Evolutionary conservation across 1,140 invertebrate genomes (phyloP), one percentile per base, ranked within the genome.

Genomic region (Achatina immaculata): DNA sequence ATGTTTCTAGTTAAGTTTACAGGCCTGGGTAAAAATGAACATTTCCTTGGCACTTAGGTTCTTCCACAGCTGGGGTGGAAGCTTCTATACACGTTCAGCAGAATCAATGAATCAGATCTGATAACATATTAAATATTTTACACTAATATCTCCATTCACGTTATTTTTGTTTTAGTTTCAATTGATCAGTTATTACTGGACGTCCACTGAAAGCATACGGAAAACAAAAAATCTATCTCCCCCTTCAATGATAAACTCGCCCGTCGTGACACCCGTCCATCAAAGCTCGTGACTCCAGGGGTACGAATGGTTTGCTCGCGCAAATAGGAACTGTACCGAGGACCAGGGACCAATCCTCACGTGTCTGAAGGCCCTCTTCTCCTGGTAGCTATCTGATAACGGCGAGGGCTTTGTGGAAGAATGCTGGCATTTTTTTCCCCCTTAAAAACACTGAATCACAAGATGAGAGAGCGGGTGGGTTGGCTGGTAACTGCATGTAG

Each of bases 11-110:
- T 89, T 86, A 88, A 84, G 83, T 85, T 86, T 88, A 87, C 84
- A 83, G 87, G 86, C 85, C 88, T 87, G 87, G 88, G 88, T 87
- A 89, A 89, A 89, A 89, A 89, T 89, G 88, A 89, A 89, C 83
- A 89, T 86, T 85, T 85, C 80, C 72, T 85, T 89, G 88, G 86
- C 88, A 89, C 85, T 88, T 89, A 80, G 86, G 80, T 68, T 74
- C 55, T 78, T 81, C 86, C 82, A 71, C 9, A 51, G 11, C 28
- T 65, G 80, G 84, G 79, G 83, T 58, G 55, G 21, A 43, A 43
- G 55, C 62, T 78, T 73, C 55, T 38, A 48, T 77, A 68, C n/a
- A 74, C 42, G 51, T 24, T 16, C 45, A 45, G 72, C 31, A 38
- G 38, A 72, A 68, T 11, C 21, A 14, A n/a, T n/a, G n/a, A n/a